These are phyloP conservation scores for Cyprinodon variegatus DNA, from an alignment of 2,113 vertebrate species.

Conservation along the genomic window DNA sequence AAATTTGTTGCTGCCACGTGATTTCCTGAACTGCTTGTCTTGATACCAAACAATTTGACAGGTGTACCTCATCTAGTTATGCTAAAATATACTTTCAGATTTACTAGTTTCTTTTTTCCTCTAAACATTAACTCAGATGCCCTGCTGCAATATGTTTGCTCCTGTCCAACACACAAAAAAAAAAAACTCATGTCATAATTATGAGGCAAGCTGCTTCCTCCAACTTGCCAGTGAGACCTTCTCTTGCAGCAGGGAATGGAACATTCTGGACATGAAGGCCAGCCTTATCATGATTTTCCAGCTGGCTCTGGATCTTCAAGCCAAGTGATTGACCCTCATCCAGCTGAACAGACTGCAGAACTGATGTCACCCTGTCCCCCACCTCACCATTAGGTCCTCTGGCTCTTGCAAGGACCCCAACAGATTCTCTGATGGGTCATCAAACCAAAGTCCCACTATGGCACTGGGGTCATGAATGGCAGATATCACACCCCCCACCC, in stretches of 20 bases:
- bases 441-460: conserved; percentile 67
- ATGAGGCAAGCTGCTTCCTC: conserved; percentile 57
- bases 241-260: conserved; percentile 62
- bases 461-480: conserved; percentile 62
- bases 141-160: conserved; percentile 32
- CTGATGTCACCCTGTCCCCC: conserved; percentile 54
- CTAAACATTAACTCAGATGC: conserved; percentile 14
- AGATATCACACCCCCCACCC: conserved; percentile 41
- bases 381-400: conserved; percentile 41
- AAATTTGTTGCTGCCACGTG: not conserved
- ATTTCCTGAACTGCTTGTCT: not conserved
- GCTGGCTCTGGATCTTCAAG: conserved; percentile 65
- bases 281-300: conserved; percentile 72
- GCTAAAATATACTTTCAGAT: not conserved
- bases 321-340: conserved; percentile 64
- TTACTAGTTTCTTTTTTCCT: not conserved
- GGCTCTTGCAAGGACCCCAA: conserved; percentile 58
- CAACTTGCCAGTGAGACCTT: conserved; percentile 53
- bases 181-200: conserved; percentile 60
- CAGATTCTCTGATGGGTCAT: conserved; percentile 75
- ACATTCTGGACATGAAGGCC: conserved; percentile 69
- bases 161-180: conserved; percentile 18
- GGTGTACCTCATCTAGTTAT: not conserved
- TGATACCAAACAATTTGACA: not conserved
- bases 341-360: conserved; percentile 63